phyloP scores from a whole-genome alignment of 2,113 vertebrate species.

The Bubo bubo region DNA sequence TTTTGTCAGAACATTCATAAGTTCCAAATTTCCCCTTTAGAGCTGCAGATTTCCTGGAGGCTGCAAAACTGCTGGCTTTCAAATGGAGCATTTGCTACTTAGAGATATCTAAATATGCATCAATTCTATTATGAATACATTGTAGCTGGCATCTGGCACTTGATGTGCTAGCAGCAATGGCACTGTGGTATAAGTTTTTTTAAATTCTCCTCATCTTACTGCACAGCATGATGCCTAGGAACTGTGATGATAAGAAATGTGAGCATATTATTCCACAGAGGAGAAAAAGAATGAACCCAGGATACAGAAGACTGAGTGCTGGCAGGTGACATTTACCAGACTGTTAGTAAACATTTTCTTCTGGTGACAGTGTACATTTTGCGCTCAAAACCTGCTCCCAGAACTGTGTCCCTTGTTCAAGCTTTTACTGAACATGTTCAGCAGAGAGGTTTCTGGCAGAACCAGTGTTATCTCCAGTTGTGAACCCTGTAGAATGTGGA shows the following conservation, averaged over 20 bases:
- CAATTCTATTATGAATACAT: constrained; percentile 49
- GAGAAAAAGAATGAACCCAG: neutral
- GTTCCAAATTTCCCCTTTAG: neutral
- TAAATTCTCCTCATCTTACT: constrained; percentile 4
- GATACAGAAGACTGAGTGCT: neutral
- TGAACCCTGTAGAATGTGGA: neutral
- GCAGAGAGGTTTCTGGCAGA: neutral
- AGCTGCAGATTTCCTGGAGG: constrained; percentile 26
- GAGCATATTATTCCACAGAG: neutral
- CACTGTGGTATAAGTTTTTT: neutral
- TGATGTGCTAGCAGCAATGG: constrained; percentile 4
- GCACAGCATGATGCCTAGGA: neutral
- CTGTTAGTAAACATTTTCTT: neutral
- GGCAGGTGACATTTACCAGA: neutral
- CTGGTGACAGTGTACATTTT: neutral
- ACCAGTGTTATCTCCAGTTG: neutral
- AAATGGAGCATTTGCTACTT: constrained; percentile 40
- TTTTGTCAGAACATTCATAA: neutral
- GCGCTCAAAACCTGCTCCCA: neutral
- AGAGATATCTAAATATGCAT: constrained; percentile 57
- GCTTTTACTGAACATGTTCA: neutral
- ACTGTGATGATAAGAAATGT: neutral
- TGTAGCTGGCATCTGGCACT: constrained; percentile 32
- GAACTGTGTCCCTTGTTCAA: neutral
- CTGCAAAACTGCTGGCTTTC: constrained; percentile 44